These are phyloP conservation scores for Drosophila cardini DNA, from an alignment of 1,140 invertebrate genomes.

Conservation along the genomic window DNA sequence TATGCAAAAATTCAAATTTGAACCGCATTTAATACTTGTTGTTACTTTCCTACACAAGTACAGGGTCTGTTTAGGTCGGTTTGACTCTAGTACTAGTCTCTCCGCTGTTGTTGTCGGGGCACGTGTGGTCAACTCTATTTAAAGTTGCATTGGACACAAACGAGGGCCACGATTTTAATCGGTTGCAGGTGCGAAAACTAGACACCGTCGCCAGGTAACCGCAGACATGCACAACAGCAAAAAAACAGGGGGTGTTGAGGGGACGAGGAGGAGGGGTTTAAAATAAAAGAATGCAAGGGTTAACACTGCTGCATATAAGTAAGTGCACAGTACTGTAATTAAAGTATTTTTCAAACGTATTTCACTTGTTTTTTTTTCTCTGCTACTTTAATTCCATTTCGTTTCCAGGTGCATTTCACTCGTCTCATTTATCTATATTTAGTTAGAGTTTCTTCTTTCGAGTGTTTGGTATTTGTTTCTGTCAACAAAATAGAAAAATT, in stretches of 20 bases:
- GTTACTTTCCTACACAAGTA: too few relatives aligned
- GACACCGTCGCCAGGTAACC: slow-evolving; percentile 42
- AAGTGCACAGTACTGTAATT: slow-evolving; percentile 13
- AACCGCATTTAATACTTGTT: too few relatives aligned
- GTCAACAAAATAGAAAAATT: neutral
- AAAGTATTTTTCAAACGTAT: slow-evolving; percentile 17
- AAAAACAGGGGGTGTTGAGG: too few relatives aligned
- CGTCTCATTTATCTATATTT: neutral
- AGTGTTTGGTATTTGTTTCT: slow-evolving; percentile 6
- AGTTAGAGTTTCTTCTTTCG: neutral
- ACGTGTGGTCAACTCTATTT: slow-evolving; percentile 47
- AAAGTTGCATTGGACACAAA: slow-evolving; percentile 3
- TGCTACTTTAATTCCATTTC: slow-evolving; percentile 2
- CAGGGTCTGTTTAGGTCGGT: too few relatives aligned
- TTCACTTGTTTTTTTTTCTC: slow-evolving; percentile 1
- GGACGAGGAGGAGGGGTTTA: too few relatives aligned
- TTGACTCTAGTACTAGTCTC: too few relatives aligned
- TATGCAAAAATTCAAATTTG: too few relatives aligned
- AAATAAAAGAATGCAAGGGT: slow-evolving; percentile 1
- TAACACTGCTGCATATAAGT: slow-evolving; percentile 16
- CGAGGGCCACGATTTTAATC: slow-evolving; percentile 33
- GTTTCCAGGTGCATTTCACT: neutral
- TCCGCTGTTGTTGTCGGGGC: slow-evolving; percentile 1
- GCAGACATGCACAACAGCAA: slow-evolving; percentile 26
- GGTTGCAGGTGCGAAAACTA: slow-evolving; percentile 50